Base-by-base conservation (phyloP, 2,888 invertebrate species). In the Dinocampus coccinellae region DNA sequence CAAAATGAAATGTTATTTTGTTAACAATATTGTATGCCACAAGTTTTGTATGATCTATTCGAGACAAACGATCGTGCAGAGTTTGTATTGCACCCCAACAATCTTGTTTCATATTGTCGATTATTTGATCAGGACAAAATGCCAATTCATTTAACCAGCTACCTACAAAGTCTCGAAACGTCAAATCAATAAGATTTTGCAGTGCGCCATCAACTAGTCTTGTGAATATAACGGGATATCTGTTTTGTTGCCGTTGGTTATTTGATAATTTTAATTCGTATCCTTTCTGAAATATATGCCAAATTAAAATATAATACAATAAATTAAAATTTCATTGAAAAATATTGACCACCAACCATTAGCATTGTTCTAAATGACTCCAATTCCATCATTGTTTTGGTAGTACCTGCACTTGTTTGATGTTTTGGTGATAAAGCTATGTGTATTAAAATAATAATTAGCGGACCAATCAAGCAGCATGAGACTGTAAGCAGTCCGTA, bases 1-100 rank as follows among this genome's bases (percentile, higher is more conserved):
- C 95, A 88, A 97, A 94, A 90, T 97, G 97, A 73, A 92, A 91
- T 11, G 95, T 94, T 33, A 96, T 92, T 85, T 92, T 93, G 74
- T 91, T 92, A 1, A 95, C 93, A 90, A 96, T 92, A 85, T 94
- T 95, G 83, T 92, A 93, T 2, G 96, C 95, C 70, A 96, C 90
- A 68, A 97, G 89, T 87, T 94, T 94, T 65, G 95, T 93, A 72
- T 93, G 92, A 89, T 97, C 96, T 53, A 97, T 91, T 81, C 92
- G 91, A 7, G 91, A 89, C 47, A 95, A 88, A 78, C 94, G 91
- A 71, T 93, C 93, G 82, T 94, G 93, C 55, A 96, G 87, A 83
- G 93, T 91, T 82, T 92, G 93, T 76, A 96, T 90, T 24, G 93
- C 93, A 75, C 92, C 92, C 96, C 96, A 96, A 63, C 95, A 88